Evolutionary conservation across 2,113 vertebrate genomes (phyloP).

Genomic region (Epinephelus lanceolatus): DNA sequence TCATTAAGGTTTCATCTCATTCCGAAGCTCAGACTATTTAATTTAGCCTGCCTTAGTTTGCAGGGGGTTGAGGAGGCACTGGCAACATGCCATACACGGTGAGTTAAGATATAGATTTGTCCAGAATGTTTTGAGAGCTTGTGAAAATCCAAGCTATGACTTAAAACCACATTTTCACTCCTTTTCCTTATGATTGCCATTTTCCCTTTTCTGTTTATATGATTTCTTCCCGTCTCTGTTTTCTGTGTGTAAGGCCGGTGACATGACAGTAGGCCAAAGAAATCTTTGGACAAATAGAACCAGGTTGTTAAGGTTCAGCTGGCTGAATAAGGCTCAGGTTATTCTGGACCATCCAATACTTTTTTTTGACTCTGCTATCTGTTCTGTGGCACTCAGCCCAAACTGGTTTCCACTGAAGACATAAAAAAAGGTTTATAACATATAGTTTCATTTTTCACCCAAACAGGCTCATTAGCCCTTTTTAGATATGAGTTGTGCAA

Average conservation of each 20-base stretch:
- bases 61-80: neutral
- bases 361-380: neutral
- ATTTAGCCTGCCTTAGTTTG: conserved; percentile 14
- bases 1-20: conserved; percentile 44
- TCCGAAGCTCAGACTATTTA: conserved; percentile 11
- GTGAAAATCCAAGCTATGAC: neutral
- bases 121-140: neutral
- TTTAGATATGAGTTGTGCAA: too few species aligned
- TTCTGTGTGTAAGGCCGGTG: neutral
- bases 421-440: neutral
- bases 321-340: neutral
- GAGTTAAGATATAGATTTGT: neutral
- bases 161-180: neutral
- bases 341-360: neutral
- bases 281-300: neutral
- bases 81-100: neutral
- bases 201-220: neutral
- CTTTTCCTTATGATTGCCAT: neutral
- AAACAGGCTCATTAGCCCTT: too few species aligned
- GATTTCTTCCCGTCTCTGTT: neutral
- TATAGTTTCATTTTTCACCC: too few species aligned
- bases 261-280: neutral
- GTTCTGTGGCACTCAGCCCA: neutral
- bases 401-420: neutral
- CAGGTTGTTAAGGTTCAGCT: conserved; percentile 1